phyloP scores from a whole-genome alignment of 1,140 invertebrate genomes.

The Rhagoletis pomonella region DNA sequence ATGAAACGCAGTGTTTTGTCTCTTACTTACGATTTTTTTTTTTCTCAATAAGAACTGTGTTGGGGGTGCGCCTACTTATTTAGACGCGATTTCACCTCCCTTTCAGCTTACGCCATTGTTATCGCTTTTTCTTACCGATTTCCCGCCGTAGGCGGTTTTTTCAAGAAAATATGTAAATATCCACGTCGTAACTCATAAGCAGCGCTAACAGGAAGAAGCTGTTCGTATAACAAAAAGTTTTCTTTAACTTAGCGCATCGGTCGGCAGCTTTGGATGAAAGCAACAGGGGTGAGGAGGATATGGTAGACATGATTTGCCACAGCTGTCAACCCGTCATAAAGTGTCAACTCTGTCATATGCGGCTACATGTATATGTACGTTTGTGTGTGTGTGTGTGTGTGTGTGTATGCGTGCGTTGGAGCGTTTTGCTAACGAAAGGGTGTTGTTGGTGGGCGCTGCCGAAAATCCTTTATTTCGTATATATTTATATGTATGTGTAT shows the following conservation, averaged over 20 bases:
- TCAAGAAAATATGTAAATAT: not conserved
- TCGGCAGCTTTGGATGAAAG: not conserved
- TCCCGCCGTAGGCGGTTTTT: no score
- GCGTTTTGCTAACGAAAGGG: not conserved
- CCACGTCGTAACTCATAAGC: not conserved
- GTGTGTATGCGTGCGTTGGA: not conserved
- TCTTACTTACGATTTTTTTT: no score
- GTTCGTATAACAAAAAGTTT: conserved; percentile 19
- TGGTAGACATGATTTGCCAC: not conserved
- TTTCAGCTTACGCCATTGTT: not conserved
- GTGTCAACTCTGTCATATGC: not conserved
- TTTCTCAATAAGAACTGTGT: no score
- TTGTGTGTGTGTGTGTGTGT: not conserved
- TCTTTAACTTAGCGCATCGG: not conserved
- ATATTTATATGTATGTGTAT: no score
- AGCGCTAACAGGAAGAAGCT: conserved; percentile 1
- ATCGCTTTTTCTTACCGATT: no score
- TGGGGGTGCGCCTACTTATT: no score
- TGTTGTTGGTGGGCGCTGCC: not conserved
- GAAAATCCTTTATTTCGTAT: conserved; percentile 6
- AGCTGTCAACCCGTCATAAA: conserved; percentile 9
- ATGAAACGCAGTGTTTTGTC: no score
- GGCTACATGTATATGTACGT: not conserved
- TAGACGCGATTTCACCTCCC: no score
- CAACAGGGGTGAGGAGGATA: not conserved